Evolutionary conservation across 2,113 vertebrate genomes (phyloP).

Genomic region (Trogon melanurus): DNA sequence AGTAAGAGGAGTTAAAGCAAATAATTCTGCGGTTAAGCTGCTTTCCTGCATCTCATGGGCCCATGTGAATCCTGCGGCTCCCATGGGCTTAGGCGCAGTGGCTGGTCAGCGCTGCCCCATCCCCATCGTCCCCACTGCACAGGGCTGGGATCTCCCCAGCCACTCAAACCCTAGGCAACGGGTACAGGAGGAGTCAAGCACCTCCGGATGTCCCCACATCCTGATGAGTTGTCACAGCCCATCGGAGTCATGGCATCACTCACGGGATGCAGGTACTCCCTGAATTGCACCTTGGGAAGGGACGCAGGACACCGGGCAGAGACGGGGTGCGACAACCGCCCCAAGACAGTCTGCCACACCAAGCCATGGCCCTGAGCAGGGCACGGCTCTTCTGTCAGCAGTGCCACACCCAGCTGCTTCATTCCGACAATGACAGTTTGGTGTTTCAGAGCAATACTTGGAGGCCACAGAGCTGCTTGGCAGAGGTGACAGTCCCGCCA

Average conservation of each 20-base stretch:
- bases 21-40: constrained; percentile 62
- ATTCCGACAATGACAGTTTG: rapidly evolving
- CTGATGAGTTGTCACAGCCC: rapidly evolving
- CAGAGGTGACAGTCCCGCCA: rapidly evolving
- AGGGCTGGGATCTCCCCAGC: not conserved
- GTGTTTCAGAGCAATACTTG: rapidly evolving
- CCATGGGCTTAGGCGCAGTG: not conserved
- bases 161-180: rapidly evolving
- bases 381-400: not conserved
- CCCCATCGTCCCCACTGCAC: rapidly evolving
- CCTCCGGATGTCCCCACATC: rapidly evolving
- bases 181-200: rapidly evolving
- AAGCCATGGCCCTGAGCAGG: not conserved
- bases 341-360: rapidly evolving
- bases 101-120: rapidly evolving
- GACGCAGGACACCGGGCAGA: not conserved
- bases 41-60: constrained; percentile 27
- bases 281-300: rapidly evolving
- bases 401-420: not conserved
- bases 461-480: rapidly evolving
- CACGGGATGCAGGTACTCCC: rapidly evolving
- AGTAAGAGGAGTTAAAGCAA: constrained; percentile 56
- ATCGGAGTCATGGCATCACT: rapidly evolving
- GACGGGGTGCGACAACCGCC: rapidly evolving
- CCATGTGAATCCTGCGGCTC: constrained; percentile 5